Evolutionary conservation across 2,113 vertebrate genomes (phyloP).

Genomic region (Pelvicachromis taeniatus): DNA sequence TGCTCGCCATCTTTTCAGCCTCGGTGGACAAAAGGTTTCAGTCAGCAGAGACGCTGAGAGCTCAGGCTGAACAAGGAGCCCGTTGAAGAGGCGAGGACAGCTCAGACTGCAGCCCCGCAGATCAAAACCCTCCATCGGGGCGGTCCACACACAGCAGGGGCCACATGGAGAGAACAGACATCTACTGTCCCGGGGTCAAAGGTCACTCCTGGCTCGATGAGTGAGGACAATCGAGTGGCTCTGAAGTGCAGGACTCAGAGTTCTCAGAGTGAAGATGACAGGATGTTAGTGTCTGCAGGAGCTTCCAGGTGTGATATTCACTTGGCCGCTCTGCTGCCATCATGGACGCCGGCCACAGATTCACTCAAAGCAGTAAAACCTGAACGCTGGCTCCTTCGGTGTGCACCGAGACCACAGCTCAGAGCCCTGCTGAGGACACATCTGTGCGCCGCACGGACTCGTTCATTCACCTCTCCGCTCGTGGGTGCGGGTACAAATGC

Average conservation of each 20-base stretch:
- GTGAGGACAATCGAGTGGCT: background rate
- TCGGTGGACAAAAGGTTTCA: background rate
- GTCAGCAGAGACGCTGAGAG: background rate
- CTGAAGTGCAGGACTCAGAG: fast-evolving
- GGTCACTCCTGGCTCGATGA: background rate
- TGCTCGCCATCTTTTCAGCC: background rate
- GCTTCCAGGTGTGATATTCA: background rate
- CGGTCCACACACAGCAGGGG: background rate
- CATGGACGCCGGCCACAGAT: background rate
- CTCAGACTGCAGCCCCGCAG: background rate
- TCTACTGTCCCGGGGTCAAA: background rate
- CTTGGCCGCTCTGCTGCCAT: fast-evolving
- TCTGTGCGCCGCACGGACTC: background rate
- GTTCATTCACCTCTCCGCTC: background rate
- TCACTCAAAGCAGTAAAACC: background rate
- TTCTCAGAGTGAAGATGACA: fast-evolving
- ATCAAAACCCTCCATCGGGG: background rate
- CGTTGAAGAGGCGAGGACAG: background rate
- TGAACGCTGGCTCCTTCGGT: background rate
- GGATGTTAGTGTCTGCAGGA: background rate
- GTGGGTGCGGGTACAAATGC: background rate
- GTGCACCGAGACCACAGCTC: background rate
- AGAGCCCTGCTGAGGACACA: background rate
- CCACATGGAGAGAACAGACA: background rate
- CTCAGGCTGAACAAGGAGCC: background rate